Base-by-base conservation (phyloP, 1,140 invertebrate species). In the Leptinotarsa texana region DNA sequence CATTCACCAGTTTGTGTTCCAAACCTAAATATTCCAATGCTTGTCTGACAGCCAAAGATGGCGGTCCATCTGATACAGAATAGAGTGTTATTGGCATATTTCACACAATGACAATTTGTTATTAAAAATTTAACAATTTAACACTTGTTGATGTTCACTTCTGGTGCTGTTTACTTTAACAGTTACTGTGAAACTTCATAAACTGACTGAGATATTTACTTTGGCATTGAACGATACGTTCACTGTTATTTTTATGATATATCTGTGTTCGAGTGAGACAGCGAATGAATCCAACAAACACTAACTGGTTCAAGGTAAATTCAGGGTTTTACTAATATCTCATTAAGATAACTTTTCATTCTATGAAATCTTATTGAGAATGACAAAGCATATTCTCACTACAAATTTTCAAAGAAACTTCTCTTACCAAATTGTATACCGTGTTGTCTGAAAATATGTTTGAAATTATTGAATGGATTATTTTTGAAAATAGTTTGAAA, bases 11-110 rank as follows among this genome's bases (percentile, higher is more conserved):
- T 76, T 91, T 88, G 79, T 88, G 91, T 48, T 90, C 86, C 51
- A 94, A 80, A 27, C 90, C 86, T 8, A 94, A 83, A 66, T 87
- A 87, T 78, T 91, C 89, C 13, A 94, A 83, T 5, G 88, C 87
- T 86, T 92, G 91, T n/a, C 88, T 86, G 47, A 93, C 92, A 6
- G 92, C 90, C 74, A 93, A 80, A 17, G 92, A 93, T 61, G 93
- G 92, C 17, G 93, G 93, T 6, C 92, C 92, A 85, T 93, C 92
- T 22, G 90, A 91, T 61, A 93, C 90, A 21, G 88, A 87, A 80
- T 93, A 93, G 18, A 94, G 80, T 81, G 92, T 93, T 85, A 93
- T 33, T 57, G 79, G 70, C 82, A 84, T 83, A 68, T 77, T 79
- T 65, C 21, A 11, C 17, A 15, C 27, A 65, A 11, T 5, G 11